phyloP scores from a whole-genome alignment of 2,888 invertebrate genomes.

The Diachrysia chrysitis region DNA sequence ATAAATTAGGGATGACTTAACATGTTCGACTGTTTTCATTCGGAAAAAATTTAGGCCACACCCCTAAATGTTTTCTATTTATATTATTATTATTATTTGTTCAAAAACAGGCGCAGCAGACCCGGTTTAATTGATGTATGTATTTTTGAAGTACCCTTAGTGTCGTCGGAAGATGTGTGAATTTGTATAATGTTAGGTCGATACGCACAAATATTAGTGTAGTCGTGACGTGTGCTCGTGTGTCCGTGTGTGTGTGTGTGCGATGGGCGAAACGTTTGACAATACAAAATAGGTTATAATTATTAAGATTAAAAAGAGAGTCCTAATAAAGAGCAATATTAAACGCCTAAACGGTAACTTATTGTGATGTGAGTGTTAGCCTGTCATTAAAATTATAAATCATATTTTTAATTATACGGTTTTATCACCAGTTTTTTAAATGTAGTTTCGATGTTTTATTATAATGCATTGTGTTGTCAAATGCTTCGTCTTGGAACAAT shows the following conservation, averaged over 20 bases:
- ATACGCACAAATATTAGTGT: constrained; percentile 88
- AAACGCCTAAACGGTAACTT: constrained; percentile 52
- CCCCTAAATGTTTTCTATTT: too few relatives aligned
- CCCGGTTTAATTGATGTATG: constrained; percentile 72
- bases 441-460: constrained; percentile 50
- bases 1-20: too few relatives aligned
- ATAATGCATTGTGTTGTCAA: constrained; percentile 42
- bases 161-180: constrained; percentile 68
- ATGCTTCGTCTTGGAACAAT: constrained; percentile 44
- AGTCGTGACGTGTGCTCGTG: constrained; percentile 73
- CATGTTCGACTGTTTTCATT: too few relatives aligned
- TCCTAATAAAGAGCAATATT: constrained; percentile 54
- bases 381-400: constrained; percentile 45
- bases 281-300: constrained; percentile 36
- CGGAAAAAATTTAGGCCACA: too few relatives aligned
- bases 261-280: constrained; percentile 53
- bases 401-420: constrained; percentile 29
- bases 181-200: constrained; percentile 78
- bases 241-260: constrained; percentile 61
- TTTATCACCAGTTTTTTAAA: constrained; percentile 24
- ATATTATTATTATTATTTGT: too few relatives aligned
- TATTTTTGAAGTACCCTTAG: constrained; percentile 62
- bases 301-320: constrained; percentile 53
- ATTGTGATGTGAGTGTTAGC: constrained; percentile 55
- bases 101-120: too few relatives aligned